Base-by-base conservation (phyloP, 2,113 vertebrate genomes). In the human region DNA sequence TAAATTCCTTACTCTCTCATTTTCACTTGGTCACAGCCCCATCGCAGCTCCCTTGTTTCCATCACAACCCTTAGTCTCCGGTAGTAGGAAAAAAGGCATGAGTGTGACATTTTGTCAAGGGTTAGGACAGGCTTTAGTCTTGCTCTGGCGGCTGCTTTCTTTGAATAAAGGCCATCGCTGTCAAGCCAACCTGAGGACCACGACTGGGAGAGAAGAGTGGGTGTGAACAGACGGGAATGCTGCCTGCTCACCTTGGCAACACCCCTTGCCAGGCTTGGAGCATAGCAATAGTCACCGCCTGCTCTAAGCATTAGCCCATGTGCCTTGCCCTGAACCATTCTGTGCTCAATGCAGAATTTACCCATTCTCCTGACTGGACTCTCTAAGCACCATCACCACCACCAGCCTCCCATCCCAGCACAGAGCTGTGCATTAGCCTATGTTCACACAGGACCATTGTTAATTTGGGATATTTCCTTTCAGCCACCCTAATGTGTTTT, bases 391-490 rank as follows among this genome's bases (percentile, higher is more conserved):
- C 40, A 48, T 48, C 38, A 68, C 30, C 72, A 52, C 38, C 23
- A 9, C 4, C n/a, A 81, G 55, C 43, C 45, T 32, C 25, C 76
- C 48, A 32, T 50, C 8, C 81, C 68, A 75, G 72, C 35, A 79
- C 2, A 20, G 57, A 87, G 23, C 11, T 64, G 22, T 32, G 59
- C 84, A 38, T 52, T 43, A 92, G 68, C 55, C 45, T 55, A 17
- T 52, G 55, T 64, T 52, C 89, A 89, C 52, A 84, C 27, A 43
- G 7, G n/a, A 32, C 43, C 25, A 12, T 50, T 72, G 75, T 57
- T 75, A 89, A 72, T 55, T 83, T 38, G 38, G 82, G 68, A 3
- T 89, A 79, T 40, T 94, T 96, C 55, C 80, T 97, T 70, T 64
- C n/a, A 73, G 73, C 52, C 84, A 94, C 17, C 11, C 59, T 72